Base-by-base conservation (phyloP, 1,140 invertebrate species). In the Dendrolimus kikuchii region DNA sequence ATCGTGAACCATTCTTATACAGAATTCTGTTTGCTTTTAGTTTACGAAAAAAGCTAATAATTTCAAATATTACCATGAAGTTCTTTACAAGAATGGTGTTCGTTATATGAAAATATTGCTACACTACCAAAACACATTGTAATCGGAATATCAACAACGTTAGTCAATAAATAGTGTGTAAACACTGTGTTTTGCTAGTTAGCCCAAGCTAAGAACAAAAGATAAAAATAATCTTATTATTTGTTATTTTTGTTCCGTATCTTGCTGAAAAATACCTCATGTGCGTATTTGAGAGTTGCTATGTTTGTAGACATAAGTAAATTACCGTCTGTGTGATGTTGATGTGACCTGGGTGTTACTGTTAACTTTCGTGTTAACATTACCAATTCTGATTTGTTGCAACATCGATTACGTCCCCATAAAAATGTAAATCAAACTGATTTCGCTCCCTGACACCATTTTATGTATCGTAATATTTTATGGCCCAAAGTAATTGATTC, bases 291-390 rank as follows among this genome's bases (percentile, higher is more conserved):
- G 68, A 71, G 54, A 68, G 51, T 68, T 80, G 55, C 62, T 73
- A 70, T 72, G 67, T 68, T 68, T 67, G 57, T 72, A 64, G 57
- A 66, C 61, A 69, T 67, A 71, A 77, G 69, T 77, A 60, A 60
- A 23, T 23, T 23, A 23, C 23, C 23, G 63, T 66, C 63, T 59
- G 65, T 68, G 69, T 73, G 66, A 59, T 83, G 79, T 77, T 84
- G 81, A 86, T 86, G 79, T 86, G 82, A 86, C 80, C 82, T 86
- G 82, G 82, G 82, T 86, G 82, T 82, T 66, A 72, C 74, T 66
- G 70, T 75, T 73, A 71, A 72, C 63, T 44, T 62, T 61, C 55
- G 62, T 60, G 61, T 71, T 68, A 71, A 73, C 68, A 67, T 66
- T 63, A 72, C 73, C 72, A 76, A 79, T 73, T 46, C 52, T 58